Evolutionary conservation across 2,888 invertebrate species (phyloP).

Genomic region (Timema podura): DNA sequence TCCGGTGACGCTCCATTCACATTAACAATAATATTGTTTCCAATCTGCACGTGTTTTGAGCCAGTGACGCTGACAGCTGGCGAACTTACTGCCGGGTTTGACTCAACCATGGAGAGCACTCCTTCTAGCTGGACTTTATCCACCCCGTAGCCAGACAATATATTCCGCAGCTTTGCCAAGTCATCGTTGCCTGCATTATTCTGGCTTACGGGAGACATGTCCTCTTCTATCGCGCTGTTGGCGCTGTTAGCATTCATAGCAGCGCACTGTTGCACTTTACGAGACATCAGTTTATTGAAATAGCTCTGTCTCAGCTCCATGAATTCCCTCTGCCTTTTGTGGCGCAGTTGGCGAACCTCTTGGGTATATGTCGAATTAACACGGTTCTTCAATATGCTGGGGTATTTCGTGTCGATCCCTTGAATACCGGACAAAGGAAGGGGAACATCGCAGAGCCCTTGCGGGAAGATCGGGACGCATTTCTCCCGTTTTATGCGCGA

Average conservation of each 20-base stretch:
- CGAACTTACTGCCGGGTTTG: background rate
- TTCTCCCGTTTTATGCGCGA: slow-evolving; percentile 24
- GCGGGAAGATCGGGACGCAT: slow-evolving; percentile 27
- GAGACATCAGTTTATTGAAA: background rate
- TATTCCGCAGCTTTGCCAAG: background rate
- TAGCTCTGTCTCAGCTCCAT: slow-evolving; percentile 3
- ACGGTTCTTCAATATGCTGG: background rate
- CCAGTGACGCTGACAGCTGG: background rate
- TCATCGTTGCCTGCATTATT: background rate
- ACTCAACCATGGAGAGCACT: background rate
- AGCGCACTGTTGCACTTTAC: slow-evolving; percentile 1
- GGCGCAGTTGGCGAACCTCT: slow-evolving; percentile 1
- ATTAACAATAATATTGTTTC: background rate
- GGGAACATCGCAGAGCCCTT: slow-evolving; percentile 23
- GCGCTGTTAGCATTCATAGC: background rate
- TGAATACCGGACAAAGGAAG: slow-evolving; percentile 25
- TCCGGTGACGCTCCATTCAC: background rate
- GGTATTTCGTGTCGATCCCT: slow-evolving; percentile 9
- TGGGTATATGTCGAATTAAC: background rate
- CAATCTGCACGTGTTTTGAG: slow-evolving; percentile 11
- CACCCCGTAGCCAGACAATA: background rate
- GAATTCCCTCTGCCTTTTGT: background rate
- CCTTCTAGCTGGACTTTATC: background rate
- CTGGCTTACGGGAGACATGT: background rate
- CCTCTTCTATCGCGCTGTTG: background rate